Evolutionary conservation across 2,113 vertebrate species (phyloP), one percentile per base, ranked within the genome.

Genomic region (Vanacampus margaritifer): DNA sequence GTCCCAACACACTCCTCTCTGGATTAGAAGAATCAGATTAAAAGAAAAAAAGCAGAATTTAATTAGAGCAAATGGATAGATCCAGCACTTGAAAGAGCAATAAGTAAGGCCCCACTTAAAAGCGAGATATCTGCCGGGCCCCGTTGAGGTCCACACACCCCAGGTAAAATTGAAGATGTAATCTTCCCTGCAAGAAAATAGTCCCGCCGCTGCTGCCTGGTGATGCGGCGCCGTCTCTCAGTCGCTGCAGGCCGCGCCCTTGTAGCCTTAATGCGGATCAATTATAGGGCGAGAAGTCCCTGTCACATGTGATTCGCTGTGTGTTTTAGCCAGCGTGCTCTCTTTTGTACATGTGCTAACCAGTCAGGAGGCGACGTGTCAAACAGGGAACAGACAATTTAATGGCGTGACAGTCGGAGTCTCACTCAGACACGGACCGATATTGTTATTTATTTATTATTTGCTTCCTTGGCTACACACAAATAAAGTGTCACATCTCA

Each of bases 261-360:
- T 86, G 89, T 90, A 82, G 89, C 90, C 91, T 90, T 93, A 93
- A 90, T 93, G 91, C 91, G 81, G 93, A 97, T 98, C 95, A 97
- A 98, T 98, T 98, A 97, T 94, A 65, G 91, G 79, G 86, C 91
- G 94, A 95, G 93, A 95, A 94, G 94, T 92, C 91, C 78, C 86
- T 88, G 94, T 96, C 95, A 95, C 93, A 93, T 94, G 89, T 92
- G 93, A 98, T 96, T 96, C 94, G 93, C 94, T 94, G 95, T 95
- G 95, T 96, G 60, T 62, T 94, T 98, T 95, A 93, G 92, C 94
- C 93, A 93, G 92, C 93, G 92, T 92, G 86, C 85, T 79, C 90
- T 92, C 90, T 92, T 93, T 98, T 95, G 95, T 95, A 95, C 95
- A 97, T 95, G 93, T 94, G 93, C 95, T 96, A 96, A 96, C 94